Evolutionary conservation across 1,140 invertebrate genomes (phyloP).

Genomic region (Anastatus disparis): DNA sequence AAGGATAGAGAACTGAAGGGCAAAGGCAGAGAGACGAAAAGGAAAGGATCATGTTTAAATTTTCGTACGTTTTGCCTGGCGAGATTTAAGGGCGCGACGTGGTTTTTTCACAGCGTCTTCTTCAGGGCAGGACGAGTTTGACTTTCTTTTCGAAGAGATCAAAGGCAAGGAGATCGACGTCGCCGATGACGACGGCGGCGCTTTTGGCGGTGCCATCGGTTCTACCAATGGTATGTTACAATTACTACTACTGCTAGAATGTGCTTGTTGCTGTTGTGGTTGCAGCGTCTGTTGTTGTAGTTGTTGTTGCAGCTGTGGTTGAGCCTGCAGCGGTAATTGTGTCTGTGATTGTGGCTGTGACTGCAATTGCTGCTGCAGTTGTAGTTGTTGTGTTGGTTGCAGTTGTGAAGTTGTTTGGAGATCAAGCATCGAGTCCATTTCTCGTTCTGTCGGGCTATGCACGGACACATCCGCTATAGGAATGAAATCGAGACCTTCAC

Average conservation of each 20-base stretch:
- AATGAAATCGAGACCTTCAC: conserved; percentile 64
- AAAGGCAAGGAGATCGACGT: conserved; percentile 52
- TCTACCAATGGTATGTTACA: conserved; percentile 43
- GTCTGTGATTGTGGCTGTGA: too few species aligned
- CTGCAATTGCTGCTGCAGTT: conserved; percentile 30
- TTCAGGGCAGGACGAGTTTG: conserved; percentile 22
- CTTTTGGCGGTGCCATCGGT: conserved; percentile 61
- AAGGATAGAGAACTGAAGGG: neutral
- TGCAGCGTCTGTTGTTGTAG: conserved; percentile 40
- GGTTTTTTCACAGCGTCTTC: conserved; percentile 61
- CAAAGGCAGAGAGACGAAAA: neutral
- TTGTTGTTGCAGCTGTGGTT: too few species aligned
- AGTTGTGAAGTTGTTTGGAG: conserved; percentile 35
- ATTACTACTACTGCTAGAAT: conserved; percentile 8
- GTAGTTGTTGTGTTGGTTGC: conserved; percentile 41
- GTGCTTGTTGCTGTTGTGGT: conserved; percentile 12
- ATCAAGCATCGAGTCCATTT: neutral
- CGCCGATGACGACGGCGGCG: conserved; percentile 40
- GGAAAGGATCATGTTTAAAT: conserved; percentile 53
- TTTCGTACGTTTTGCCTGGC: conserved; percentile 64
- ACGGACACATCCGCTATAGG: conserved; percentile 58
- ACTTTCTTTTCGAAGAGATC: conserved; percentile 59
- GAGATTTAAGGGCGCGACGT: conserved; percentile 61
- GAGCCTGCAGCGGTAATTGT: too few species aligned
- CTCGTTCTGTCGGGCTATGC: conserved; percentile 55